Evolutionary conservation across 2,113 vertebrate genomes (phyloP).

Genomic region (Boleophthalmus pectinirostris): DNA sequence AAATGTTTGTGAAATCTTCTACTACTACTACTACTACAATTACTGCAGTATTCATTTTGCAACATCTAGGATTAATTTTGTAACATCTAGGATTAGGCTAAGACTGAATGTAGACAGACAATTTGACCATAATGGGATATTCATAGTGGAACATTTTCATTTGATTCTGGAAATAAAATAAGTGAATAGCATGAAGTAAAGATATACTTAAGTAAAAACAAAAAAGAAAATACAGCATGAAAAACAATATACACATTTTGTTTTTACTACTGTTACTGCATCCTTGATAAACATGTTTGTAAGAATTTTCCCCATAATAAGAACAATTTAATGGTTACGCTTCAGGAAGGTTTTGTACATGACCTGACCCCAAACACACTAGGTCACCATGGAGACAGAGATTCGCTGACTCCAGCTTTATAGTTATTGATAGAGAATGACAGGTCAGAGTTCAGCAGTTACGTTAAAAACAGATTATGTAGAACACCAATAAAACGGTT

Average conservation of each 20-base stretch:
- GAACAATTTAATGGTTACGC: slow-evolving; percentile 5
- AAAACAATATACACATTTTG: too few species aligned
- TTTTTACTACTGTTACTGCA: too few species aligned
- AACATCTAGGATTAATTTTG: background rate
- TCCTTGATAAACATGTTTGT: too few species aligned
- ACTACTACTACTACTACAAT: too few species aligned
- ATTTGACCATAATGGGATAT: background rate
- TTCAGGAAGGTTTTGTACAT: slow-evolving; percentile 5
- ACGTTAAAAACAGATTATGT: slow-evolving; percentile 39
- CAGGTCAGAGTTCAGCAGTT: slow-evolving; percentile 19
- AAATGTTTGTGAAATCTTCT: too few species aligned
- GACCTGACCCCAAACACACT: slow-evolving; percentile 9
- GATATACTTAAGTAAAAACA: background rate
- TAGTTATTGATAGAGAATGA: slow-evolving; percentile 1
- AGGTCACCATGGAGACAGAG: background rate
- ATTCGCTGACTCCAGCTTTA: slow-evolving; percentile 26
- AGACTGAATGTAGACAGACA: background rate
- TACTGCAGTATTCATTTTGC: too few species aligned
- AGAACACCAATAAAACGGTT: slow-evolving; percentile 1
- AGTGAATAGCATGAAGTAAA: too few species aligned
- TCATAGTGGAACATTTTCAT: background rate
- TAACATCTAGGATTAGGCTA: background rate
- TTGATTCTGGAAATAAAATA: too few species aligned
- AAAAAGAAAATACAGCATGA: too few species aligned
- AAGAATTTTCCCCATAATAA: background rate